Conservation (phyloP, 1,140 invertebrate species). For the Asbolus verrucosus region DNA sequence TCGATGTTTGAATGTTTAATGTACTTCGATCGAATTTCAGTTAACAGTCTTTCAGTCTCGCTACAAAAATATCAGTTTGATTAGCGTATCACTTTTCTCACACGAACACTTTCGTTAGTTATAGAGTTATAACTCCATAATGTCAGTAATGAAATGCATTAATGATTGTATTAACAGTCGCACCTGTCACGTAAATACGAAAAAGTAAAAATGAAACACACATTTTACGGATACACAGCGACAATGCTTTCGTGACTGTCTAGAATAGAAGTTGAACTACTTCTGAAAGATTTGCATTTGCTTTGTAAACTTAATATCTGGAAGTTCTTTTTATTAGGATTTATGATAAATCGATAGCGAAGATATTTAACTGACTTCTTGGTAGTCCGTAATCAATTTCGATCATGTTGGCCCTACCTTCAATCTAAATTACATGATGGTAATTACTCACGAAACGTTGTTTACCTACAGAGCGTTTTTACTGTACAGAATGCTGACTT, state of each 20-base stretch:
- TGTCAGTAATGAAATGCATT: neutral
- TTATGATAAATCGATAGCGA: slow-evolving; percentile 54
- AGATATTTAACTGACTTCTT: slow-evolving; percentile 11
- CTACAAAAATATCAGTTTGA: neutral
- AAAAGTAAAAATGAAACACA: slow-evolving; percentile 28
- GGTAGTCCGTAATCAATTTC: neutral
- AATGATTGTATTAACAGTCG: neutral
- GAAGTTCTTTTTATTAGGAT: slow-evolving; percentile 45
- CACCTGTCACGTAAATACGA: slow-evolving; percentile 1
- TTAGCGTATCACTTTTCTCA: too few relatives aligned
- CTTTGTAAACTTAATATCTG: slow-evolving; percentile 48
- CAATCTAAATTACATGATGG: too few relatives aligned
- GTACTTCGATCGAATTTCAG: slow-evolving; percentile 14
- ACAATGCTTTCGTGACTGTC: slow-evolving; percentile 48
- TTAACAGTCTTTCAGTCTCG: slow-evolving; percentile 26
- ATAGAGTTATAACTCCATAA: too few relatives aligned
- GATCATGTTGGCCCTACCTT: neutral
- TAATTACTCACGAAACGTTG: slow-evolving; percentile 40
- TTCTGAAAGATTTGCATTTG: slow-evolving; percentile 55
- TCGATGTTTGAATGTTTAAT: neutral
- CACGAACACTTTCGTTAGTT: too few relatives aligned
- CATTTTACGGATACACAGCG: slow-evolving; percentile 28
- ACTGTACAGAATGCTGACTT: too few relatives aligned
- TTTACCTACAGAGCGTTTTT: too few relatives aligned
- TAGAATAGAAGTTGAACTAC: slow-evolving; percentile 35